These are phyloP conservation scores for Philotrypesis tridentata DNA, from an alignment of 1,140 invertebrate genomes.

Conservation along the genomic window DNA sequence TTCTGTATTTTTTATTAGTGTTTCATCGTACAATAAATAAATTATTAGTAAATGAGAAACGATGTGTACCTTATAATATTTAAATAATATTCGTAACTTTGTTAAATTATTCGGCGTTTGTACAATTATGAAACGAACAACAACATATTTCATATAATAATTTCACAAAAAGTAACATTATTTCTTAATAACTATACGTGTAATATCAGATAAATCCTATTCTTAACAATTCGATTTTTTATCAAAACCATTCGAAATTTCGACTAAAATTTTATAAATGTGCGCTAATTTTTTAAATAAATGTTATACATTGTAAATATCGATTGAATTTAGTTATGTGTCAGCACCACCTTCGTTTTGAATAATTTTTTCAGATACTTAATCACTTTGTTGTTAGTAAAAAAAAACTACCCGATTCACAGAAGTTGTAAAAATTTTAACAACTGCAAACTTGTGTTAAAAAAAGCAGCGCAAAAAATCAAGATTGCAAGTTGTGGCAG, in stretches of 20 bases:
- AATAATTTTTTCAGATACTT: slow-evolving; percentile 11
- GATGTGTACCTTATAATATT: slow-evolving; percentile 45
- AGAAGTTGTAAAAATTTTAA: slow-evolving; percentile 54
- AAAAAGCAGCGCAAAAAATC: slow-evolving; percentile 54
- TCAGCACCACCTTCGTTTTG: slow-evolving; percentile 63
- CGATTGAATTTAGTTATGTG: slow-evolving; percentile 22
- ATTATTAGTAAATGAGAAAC: slow-evolving; percentile 68
- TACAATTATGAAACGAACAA: slow-evolving; percentile 40
- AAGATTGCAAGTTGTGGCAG: slow-evolving; percentile 51
- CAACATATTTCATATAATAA: slow-evolving; percentile 33
- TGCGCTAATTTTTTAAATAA: slow-evolving; percentile 10
- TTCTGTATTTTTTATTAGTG: slow-evolving; percentile 70
- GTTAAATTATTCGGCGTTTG: slow-evolving; percentile 19
- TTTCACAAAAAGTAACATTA: slow-evolving; percentile 46
- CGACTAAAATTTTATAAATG: slow-evolving; percentile 30
- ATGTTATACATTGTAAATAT: background rate
- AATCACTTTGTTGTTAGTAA: slow-evolving; percentile 54
- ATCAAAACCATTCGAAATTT: slow-evolving; percentile 3
- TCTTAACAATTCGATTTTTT: background rate
- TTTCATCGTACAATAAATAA: slow-evolving; percentile 72
- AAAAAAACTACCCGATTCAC: slow-evolving; percentile 58
- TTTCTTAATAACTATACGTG: slow-evolving; percentile 43
- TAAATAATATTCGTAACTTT: slow-evolving; percentile 25
- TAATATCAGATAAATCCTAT: slow-evolving; percentile 26
- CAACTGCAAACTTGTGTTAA: slow-evolving; percentile 54